A percentile compares a stretch with the other conserved stretches of the same genome.
These are phyloP conservation scores for Chrysomallon squamiferum DNA, from an alignment of 1,140 invertebrate genomes.

Conservation along the genomic window DNA sequence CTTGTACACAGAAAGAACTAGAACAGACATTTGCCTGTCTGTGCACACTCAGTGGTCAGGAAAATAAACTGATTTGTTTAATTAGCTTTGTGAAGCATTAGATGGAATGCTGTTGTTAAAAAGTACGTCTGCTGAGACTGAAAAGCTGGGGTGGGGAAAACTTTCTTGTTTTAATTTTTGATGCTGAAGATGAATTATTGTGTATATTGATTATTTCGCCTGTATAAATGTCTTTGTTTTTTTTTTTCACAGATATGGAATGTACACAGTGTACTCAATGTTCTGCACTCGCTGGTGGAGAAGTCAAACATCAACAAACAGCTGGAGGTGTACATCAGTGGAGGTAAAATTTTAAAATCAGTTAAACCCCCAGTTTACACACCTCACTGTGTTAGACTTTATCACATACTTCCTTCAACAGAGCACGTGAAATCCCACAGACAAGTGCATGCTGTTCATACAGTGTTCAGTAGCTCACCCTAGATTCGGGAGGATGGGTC, in stretches of 20 bases:
- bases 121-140: no score
- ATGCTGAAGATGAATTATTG: not conserved
- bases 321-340: constrained; percentile 77
- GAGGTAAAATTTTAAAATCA: constrained; percentile 54
- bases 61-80: not conserved
- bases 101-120: not conserved
- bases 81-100: not conserved
- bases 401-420: no score
- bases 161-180: not conserved
- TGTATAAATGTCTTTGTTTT: not conserved
- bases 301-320: constrained; percentile 99
- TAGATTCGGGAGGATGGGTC: no score
- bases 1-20: no score
- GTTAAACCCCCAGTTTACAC: no score
- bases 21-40: not conserved
- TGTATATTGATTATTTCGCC: not conserved
- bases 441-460: no score
- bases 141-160: no score
- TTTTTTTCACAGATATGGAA: constrained; percentile 82
- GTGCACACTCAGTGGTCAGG: not conserved
- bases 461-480: no score
- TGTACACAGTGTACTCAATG: constrained; percentile 97
- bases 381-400: no score
- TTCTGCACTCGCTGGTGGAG: constrained; percentile 95
- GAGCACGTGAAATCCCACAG: no score